A percentile compares a stretch with the other conserved stretches of the same genome.
phyloP scores from a whole-genome alignment of 2,888 invertebrate species.

The Achlya flavicornis region DNA sequence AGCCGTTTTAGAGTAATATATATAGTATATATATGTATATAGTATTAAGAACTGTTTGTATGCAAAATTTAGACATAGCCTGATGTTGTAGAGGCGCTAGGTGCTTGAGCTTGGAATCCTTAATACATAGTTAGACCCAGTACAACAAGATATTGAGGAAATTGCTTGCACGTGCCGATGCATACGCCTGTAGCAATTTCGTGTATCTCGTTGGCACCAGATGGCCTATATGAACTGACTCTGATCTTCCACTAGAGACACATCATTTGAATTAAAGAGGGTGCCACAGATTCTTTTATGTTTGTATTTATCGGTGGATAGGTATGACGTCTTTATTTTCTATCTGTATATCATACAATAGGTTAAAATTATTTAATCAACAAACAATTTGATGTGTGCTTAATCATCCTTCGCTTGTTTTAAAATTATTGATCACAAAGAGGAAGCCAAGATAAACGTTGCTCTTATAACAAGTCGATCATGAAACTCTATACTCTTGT shows the following conservation, averaged over 20 bases:
- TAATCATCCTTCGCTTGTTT: neutral
- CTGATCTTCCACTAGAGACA: neutral
- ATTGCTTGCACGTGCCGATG: slow-evolving; percentile 3
- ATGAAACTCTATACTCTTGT: slow-evolving; percentile 14
- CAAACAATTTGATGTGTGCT: neutral
- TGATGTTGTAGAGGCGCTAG: slow-evolving; percentile 9
- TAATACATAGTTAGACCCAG: slow-evolving; percentile 17
- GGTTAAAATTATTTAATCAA: neutral
- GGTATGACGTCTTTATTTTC: neutral
- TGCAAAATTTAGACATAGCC: neutral
- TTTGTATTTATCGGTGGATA: neutral
- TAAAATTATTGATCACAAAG: neutral
- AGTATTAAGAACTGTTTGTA: neutral
- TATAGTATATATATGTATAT: no score
- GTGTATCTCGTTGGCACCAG: neutral
- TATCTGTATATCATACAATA: no score
- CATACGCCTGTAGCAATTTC: neutral
- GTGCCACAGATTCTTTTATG: neutral
- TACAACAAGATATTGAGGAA: neutral
- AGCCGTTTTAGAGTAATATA: no score
- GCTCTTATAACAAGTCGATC: neutral
- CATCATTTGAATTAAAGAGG: neutral
- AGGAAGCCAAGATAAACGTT: neutral
- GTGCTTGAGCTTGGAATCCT: slow-evolving; percentile 15
- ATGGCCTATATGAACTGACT: neutral